Percentiles rank a stretch among this genome's conserved stretches.
These are phyloP conservation scores for Anaspis maculata DNA, from an alignment of 2,888 invertebrate genomes.

Conservation along the genomic window DNA sequence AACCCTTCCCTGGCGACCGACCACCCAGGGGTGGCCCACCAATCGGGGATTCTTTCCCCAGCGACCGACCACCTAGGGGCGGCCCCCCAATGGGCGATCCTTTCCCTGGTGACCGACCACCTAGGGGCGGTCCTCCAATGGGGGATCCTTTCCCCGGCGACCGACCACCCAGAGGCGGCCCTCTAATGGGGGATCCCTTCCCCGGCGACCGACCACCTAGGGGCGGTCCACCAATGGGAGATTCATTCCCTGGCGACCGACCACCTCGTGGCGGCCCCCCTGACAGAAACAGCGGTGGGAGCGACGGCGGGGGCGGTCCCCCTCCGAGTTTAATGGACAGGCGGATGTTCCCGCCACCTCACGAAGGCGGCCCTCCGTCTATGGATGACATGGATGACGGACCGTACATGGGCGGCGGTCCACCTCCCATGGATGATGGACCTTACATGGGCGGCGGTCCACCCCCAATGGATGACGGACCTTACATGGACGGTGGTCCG, in stretches of 20 bases:
- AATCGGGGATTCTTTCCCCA: too few species aligned
- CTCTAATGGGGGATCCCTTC: too few species aligned
- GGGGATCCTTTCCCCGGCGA: slow-evolving; percentile 6
- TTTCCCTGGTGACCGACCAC: too few species aligned
- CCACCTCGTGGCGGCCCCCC: slow-evolving; percentile 1
- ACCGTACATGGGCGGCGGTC: slow-evolving; percentile 12
- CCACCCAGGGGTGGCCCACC: slow-evolving; percentile 13
- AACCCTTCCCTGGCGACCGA: slow-evolving; percentile 8
- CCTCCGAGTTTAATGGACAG: slow-evolving; percentile 6
- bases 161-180: slow-evolving; percentile 13
- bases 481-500: slow-evolving; percentile 10
- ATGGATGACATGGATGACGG: slow-evolving; percentile 11
- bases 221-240: too few species aligned
- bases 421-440: slow-evolving; percentile 9
- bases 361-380: slow-evolving; percentile 8
- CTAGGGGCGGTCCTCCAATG: background rate
- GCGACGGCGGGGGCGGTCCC: slow-evolving; percentile 9
- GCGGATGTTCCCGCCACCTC: slow-evolving; percentile 10
- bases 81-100: too few species aligned
- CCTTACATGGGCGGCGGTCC: slow-evolving; percentile 4
- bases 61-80: too few species aligned
- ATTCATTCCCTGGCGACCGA: too few species aligned
- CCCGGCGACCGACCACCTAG: too few species aligned
- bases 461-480: slow-evolving; percentile 13
- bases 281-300: slow-evolving; percentile 2